A percentile compares a stretch with the other conserved stretches of the same genome.
Evolutionary conservation across 2,797 vertebrate species (phyloP).

Genomic region (Squalus acanthias): DNA sequence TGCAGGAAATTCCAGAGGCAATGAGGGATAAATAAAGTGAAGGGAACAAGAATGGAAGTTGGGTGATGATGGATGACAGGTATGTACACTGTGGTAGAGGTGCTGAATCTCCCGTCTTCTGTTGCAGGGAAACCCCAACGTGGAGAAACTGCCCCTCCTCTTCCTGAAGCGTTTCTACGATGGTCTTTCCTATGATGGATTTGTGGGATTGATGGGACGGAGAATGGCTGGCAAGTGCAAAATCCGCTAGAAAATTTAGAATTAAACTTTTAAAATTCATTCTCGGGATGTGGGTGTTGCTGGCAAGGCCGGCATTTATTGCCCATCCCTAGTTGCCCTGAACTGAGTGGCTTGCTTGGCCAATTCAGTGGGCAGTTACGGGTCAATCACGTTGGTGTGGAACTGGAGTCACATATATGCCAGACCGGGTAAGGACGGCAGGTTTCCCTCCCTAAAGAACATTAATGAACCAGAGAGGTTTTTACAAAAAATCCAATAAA

Average conservation of each 20-base stretch:
- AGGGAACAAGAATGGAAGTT: background rate
- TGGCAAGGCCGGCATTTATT: background rate
- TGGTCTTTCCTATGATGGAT: slow-evolving; percentile 72
- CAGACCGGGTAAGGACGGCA: background rate
- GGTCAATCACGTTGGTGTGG: background rate
- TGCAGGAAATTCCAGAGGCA: background rate
- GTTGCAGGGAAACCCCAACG: slow-evolving; percentile 53
- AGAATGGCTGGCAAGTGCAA: slow-evolving; percentile 65
- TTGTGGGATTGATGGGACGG: slow-evolving; percentile 76
- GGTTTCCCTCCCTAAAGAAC: background rate
- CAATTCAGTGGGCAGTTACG: background rate
- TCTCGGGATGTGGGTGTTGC: background rate
- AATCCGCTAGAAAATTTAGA: background rate
- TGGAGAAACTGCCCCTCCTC: slow-evolving; percentile 59
- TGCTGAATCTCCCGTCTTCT: background rate
- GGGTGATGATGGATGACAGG: background rate
- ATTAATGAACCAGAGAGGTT: background rate
- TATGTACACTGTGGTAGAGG: background rate
- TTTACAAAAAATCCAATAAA: background rate
- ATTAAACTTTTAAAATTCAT: background rate
- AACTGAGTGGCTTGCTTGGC: background rate
- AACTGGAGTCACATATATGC: background rate
- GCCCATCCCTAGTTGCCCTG: background rate
- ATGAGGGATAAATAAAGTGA: background rate
- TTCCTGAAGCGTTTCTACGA: slow-evolving; percentile 69